phyloP scores from a whole-genome alignment of 2,888 invertebrate genomes.

The Serrognathus titanus region DNA sequence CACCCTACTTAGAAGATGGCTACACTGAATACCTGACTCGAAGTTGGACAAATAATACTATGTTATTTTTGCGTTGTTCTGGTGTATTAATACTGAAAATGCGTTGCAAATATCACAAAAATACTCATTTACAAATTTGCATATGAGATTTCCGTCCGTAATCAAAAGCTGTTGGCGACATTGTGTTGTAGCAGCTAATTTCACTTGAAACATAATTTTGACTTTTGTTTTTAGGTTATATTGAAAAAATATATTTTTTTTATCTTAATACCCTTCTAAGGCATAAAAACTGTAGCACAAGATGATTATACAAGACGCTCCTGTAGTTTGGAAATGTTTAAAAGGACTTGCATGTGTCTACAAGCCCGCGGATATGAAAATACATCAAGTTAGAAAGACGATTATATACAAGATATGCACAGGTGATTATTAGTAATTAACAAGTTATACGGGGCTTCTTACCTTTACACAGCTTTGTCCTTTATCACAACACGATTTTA shows the following conservation, averaged over 20 bases:
- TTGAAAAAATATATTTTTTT: not conserved
- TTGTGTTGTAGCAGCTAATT: not conserved
- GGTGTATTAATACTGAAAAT: no score
- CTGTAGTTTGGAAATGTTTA: slow-evolving; percentile 61
- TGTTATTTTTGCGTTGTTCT: no score
- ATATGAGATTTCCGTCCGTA: no score
- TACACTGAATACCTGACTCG: no score
- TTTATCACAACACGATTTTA: not conserved
- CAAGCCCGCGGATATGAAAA: slow-evolving; percentile 65
- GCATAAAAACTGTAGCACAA: not conserved
- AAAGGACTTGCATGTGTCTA: slow-evolving; percentile 77
- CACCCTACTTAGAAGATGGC: no score
- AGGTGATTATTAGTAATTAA: slow-evolving; percentile 53
- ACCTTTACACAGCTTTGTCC: not conserved
- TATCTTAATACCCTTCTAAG: no score
- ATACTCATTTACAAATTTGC: no score
- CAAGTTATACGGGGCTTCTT: not conserved
- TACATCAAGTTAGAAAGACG: slow-evolving; percentile 54
- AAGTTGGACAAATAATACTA: no score
- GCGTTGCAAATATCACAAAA: no score
- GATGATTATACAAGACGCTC: slow-evolving; percentile 54
- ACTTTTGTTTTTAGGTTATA: not conserved
- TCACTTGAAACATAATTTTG: not conserved
- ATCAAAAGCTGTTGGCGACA: not conserved
- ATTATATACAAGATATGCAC: slow-evolving; percentile 62